Percentiles rank a stretch among this genome's conserved stretches.
These are phyloP conservation scores for Cromileptes altivelis DNA, from an alignment of 2,113 vertebrate genomes.

Conservation along the genomic window DNA sequence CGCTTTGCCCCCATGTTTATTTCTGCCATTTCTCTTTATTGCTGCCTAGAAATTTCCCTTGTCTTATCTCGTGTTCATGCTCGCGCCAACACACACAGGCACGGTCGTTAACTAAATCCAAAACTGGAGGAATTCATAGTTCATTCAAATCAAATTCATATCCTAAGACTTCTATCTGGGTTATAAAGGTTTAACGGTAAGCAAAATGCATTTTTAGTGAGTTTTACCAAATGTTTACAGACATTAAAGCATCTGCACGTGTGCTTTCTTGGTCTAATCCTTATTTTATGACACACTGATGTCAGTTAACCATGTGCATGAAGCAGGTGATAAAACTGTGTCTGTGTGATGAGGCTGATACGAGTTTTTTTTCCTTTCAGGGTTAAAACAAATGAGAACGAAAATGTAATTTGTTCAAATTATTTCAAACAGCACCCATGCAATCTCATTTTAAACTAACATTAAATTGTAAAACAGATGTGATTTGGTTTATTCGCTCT, in stretches of 20 bases:
- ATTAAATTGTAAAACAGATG: not conserved
- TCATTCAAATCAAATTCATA: conserved; percentile 4
- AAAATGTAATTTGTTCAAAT: not conserved
- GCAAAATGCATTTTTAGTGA: not conserved
- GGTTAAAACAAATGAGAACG: not conserved
- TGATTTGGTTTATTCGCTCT: too few species aligned
- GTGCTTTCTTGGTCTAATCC: too few species aligned
- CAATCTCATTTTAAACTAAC: not conserved
- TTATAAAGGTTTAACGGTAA: not conserved
- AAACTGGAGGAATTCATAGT: not conserved
- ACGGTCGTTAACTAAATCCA: not conserved
- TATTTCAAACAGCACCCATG: not conserved
- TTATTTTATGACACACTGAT: not conserved
- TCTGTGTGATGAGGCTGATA: too few species aligned
- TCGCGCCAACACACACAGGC: not conserved
- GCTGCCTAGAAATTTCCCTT: not conserved
- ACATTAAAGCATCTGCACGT: not conserved
- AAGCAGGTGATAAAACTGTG: not conserved
- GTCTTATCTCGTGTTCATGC: not conserved
- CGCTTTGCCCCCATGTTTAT: conserved; percentile 29
- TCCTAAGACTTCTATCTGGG: not conserved
- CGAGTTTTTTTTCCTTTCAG: too few species aligned
- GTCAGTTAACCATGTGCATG: not conserved
- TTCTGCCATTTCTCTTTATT: conserved; percentile 51
- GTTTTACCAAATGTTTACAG: not conserved